Evolutionary conservation across 2,113 vertebrate genomes (phyloP), one percentile per base, ranked within the genome.

Genomic region (Orcinus orca): DNA sequence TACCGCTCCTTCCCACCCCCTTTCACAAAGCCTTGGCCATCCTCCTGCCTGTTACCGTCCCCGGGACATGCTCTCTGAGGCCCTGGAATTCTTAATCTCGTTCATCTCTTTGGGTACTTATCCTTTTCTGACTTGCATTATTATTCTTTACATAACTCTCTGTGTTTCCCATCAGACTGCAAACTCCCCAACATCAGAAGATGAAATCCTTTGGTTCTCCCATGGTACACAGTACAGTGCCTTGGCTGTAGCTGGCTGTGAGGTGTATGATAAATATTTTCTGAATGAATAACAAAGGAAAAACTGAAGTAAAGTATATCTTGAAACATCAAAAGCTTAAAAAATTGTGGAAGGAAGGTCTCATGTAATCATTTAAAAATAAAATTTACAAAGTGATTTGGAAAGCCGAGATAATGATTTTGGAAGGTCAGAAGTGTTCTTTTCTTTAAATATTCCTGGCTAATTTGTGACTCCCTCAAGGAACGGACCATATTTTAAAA

Each of bases 231-330:
- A 5, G 38, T 9, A 23, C 12, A 8, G 1, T 9, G 55, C 60
- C 36, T 67, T 47, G 77, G 53, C 53, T 58, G 13, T 36, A 36
- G 33, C 58, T 20, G 36, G 21, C n/a, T 14, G 0, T 11, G 10
- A 15, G 26, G 7, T 55, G 21, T 4, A 36, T 38, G 17, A 2
- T 33, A 58, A 94, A 60, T 80, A 80, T 50, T 89, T 58, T 70
- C 47, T n/a, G 9, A 77, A 50, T 44, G 14, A 97, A 65, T 63
- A 97, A 65, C 68, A 84, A 95, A 74, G 47, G 62, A 62, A 93
- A 92, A 89, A 55, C 26, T 33, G 41, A 79, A 38, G 58, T 36
- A 58, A 95, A 95, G 26, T 31, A 14, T 95, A 74, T 63, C 21
- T 71, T 31, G 76, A 83, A 13, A 44, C 33, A 47, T 93, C 29